Evolutionary conservation across 2,888 invertebrate species (phyloP).

Genomic region (Orthosia gothica): DNA sequence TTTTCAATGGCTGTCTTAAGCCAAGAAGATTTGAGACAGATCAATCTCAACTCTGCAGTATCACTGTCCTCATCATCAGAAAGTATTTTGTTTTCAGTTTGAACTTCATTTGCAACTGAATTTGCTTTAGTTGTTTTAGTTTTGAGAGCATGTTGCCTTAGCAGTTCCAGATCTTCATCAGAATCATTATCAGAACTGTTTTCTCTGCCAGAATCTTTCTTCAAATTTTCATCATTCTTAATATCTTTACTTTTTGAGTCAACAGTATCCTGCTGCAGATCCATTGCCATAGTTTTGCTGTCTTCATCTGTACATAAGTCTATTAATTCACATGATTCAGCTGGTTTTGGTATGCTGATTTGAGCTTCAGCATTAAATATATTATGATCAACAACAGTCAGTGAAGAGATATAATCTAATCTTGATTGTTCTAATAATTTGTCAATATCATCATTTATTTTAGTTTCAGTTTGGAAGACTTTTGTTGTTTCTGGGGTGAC

Average conservation of each 20-base stretch:
- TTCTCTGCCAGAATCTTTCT: slow-evolving; percentile 40
- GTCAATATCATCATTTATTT: slow-evolving; percentile 49
- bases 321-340: slow-evolving; percentile 69
- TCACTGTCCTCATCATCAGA: slow-evolving; percentile 92
- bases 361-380: slow-evolving; percentile 41
- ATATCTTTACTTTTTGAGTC: slow-evolving; percentile 67
- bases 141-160: slow-evolving; percentile 87
- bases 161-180: slow-evolving; percentile 88
- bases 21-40: slow-evolving; percentile 93
- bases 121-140: slow-evolving; percentile 82
- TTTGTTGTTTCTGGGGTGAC: slow-evolving; percentile 68
- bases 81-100: slow-evolving; percentile 67
- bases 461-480: slow-evolving; percentile 57
- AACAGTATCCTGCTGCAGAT: slow-evolving; percentile 64
- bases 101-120: slow-evolving; percentile 55
- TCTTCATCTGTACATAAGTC: slow-evolving; percentile 77
- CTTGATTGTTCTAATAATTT: slow-evolving; percentile 45
- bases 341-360: slow-evolving; percentile 48
- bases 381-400: slow-evolving; percentile 52
- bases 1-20: slow-evolving; percentile 93
- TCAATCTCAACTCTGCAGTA: slow-evolving; percentile 92
- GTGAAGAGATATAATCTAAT: slow-evolving; percentile 62
- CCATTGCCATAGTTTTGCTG: slow-evolving; percentile 55
- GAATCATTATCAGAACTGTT: slow-evolving; percentile 77
- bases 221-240: slow-evolving; percentile 43